Evolutionary conservation across 2,888 invertebrate genomes (phyloP).

Genomic region (Epistrophe grossulariae): DNA sequence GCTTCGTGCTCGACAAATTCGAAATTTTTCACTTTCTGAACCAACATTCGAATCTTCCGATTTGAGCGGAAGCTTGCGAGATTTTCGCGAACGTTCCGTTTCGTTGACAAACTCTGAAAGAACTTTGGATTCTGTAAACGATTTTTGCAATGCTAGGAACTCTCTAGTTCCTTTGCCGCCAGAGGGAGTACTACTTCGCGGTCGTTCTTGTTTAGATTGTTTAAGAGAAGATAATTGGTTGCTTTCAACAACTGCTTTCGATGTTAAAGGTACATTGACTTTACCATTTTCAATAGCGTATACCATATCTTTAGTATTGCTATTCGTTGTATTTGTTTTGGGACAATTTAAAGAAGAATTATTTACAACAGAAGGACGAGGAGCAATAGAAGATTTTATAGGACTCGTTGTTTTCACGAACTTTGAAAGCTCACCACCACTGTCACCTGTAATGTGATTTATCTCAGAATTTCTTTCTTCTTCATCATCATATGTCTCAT

Average conservation of each 20-base stretch:
- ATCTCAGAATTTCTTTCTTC: constrained; percentile 17
- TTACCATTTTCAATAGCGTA: constrained; percentile 73
- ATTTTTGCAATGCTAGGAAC: constrained; percentile 87
- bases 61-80: constrained; percentile 68
- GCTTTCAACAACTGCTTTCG: not conserved
- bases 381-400: not conserved
- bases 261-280: constrained; percentile 17
- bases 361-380: not conserved
- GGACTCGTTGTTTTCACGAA: not conserved
- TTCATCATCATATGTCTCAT: constrained; percentile 66
- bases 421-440: not conserved
- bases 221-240: not conserved
- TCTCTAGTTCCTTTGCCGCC: constrained; percentile 84
- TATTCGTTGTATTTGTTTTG: constrained; percentile 33
- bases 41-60: constrained; percentile 33
- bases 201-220: constrained; percentile 53
- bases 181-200: constrained; percentile 78
- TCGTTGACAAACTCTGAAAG: constrained; percentile 86
- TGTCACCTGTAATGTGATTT: not conserved
- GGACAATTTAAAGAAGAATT: constrained; percentile 28
- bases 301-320: constrained; percentile 64
- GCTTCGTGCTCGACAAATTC: constrained; percentile 79
- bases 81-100: constrained; percentile 76
- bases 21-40: constrained; percentile 47
- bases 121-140: constrained; percentile 89